These are phyloP conservation scores for Osmerus mordax DNA, from an alignment of 2,113 vertebrate genomes.

Conservation along the genomic window DNA sequence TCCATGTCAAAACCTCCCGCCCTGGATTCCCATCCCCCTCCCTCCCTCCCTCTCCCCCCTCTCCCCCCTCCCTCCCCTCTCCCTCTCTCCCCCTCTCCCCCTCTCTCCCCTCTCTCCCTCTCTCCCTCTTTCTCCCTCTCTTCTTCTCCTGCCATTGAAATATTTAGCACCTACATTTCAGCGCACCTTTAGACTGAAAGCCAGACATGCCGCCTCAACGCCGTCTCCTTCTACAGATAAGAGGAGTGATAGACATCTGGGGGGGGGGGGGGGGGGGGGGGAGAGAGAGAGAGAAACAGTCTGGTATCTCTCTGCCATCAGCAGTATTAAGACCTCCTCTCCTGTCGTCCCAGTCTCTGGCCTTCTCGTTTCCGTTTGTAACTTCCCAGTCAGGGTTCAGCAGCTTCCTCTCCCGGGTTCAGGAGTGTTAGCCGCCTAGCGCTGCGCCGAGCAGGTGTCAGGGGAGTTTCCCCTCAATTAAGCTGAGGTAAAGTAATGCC, in stretches of 20 bases:
- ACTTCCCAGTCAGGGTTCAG: conserved; percentile 67
- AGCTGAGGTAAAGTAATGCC: conserved; percentile 73
- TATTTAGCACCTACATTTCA: conserved; percentile 71
- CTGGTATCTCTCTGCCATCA: conserved; percentile 53
- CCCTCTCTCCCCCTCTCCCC: background rate
- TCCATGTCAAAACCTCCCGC: conserved; percentile 63
- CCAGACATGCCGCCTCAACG: conserved; percentile 29
- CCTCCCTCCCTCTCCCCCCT: no score
- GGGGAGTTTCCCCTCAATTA: conserved; percentile 78
- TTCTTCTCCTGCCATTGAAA: conserved; percentile 58
- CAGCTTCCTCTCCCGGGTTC: conserved; percentile 48
- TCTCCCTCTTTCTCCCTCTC: conserved; percentile 28
- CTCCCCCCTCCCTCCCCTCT: conserved; percentile 34
- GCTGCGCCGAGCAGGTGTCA: conserved; percentile 65
- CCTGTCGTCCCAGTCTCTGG: conserved; percentile 49
- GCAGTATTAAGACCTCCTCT: conserved; percentile 67
- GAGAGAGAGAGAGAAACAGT: conserved; percentile 36
- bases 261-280: conserved; percentile 13
- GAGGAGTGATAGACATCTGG: conserved; percentile 3
- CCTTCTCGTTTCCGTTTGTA: conserved; percentile 53
- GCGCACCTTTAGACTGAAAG: conserved; percentile 56
- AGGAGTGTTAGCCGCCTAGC: conserved; percentile 39
- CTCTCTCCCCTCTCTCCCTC: conserved; percentile 30
- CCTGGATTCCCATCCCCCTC: conserved; percentile 25
- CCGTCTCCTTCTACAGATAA: conserved; percentile 36